phyloP scores from a whole-genome alignment of 2,888 invertebrate species.

The Fragum whitleyi region DNA sequence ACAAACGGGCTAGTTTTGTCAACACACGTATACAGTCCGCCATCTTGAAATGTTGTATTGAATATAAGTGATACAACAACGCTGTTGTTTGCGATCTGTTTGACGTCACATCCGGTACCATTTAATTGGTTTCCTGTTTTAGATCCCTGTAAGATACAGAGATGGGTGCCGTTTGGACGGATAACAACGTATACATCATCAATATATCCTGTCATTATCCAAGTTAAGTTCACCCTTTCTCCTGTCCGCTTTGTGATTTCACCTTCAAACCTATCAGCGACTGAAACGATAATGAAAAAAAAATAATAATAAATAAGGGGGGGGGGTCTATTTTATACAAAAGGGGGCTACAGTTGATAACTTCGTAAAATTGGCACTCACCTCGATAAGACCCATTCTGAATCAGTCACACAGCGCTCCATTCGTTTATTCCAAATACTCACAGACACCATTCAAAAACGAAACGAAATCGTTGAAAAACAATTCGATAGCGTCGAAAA shows the following conservation, averaged over 20 bases:
- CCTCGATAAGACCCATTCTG: too few relatives aligned
- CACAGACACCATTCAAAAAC: too few relatives aligned
- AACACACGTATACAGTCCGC: neutral
- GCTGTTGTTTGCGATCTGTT: neutral
- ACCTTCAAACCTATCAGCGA: neutral
- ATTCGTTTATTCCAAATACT: too few relatives aligned
- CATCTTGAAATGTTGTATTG: neutral
- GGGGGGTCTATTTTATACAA: too few relatives aligned
- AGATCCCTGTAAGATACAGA: neutral
- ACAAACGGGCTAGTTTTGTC: neutral
- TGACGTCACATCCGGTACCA: neutral
- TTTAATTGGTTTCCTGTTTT: neutral
- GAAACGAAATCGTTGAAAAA: too few relatives aligned
- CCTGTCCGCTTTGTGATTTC: neutral
- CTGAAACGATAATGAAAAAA: neutral
- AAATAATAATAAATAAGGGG: too few relatives aligned
- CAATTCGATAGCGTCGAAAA: too few relatives aligned
- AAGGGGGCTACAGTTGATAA: too few relatives aligned
- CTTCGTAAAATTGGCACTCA: too few relatives aligned
- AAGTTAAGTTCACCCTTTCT: neutral
- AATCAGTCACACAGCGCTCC: too few relatives aligned
- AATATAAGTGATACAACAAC: neutral
- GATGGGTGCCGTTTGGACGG: neutral
- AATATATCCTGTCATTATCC: neutral
- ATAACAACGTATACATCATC: neutral